Conservation (phyloP, 2,888 invertebrate species). For the Idaea straminata region DNA sequence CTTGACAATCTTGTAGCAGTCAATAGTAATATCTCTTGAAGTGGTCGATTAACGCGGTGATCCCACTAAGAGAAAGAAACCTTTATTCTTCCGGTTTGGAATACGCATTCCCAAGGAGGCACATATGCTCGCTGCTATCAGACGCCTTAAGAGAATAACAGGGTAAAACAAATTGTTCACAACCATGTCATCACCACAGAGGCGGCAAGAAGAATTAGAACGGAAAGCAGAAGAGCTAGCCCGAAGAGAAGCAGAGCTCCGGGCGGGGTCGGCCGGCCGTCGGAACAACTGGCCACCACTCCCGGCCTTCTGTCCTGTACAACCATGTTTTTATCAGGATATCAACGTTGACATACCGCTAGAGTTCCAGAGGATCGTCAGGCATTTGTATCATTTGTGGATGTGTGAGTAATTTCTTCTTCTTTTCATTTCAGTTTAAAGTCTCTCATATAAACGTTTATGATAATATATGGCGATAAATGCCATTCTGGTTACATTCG, state of each 20-base stretch:
- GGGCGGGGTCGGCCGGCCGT: constrained; percentile 82
- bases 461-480: no score
- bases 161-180: background rate
- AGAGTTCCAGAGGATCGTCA: constrained; percentile 98
- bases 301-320: constrained; percentile 94
- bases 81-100: no score
- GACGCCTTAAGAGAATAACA: background rate
- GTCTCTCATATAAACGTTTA: constrained; percentile 1
- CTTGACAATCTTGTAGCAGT: no score
- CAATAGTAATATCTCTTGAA: no score
- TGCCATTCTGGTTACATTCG: no score
- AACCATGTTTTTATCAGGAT: constrained; percentile 99
- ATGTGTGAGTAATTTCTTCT: constrained; percentile 87
- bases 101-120: no score
- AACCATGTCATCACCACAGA: constrained; percentile 63
- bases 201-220: constrained; percentile 93
- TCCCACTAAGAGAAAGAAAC: no score
- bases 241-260: constrained; percentile 92
- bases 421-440: constrained; percentile 12
- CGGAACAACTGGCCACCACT: constrained; percentile 99
- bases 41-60: no score
- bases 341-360: constrained; percentile 98
- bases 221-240: constrained; percentile 94
- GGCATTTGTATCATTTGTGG: constrained; percentile 97
- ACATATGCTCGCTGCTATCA: no score